A percentile compares a stretch with the other conserved stretches of the same genome.
Evolutionary conservation across 2,113 vertebrate genomes (phyloP).

Genomic region (Damaliscus lunatus): DNA sequence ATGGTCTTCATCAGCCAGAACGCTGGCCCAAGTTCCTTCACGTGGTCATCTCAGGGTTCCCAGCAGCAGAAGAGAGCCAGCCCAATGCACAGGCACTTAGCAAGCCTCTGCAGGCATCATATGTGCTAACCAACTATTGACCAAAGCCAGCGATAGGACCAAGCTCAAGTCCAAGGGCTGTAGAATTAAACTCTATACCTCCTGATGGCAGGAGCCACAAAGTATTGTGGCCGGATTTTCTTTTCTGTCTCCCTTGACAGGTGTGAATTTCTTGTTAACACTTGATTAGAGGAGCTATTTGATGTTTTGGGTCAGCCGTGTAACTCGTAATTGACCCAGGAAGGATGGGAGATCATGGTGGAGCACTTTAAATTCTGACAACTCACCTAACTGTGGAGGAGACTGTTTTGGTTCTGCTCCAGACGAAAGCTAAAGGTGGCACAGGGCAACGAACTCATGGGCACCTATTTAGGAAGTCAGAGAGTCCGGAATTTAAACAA

Average conservation of each 20-base stretch:
- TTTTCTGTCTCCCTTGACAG: neutral
- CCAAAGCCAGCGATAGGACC: neutral
- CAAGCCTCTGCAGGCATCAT: neutral
- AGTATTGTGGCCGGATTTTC: neutral
- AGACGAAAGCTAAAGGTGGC: neutral
- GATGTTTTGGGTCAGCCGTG: neutral
- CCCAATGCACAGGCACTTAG: neutral
- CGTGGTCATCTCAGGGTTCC: neutral
- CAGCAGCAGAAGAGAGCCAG: neutral
- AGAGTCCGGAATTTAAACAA: neutral
- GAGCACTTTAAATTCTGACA: neutral
- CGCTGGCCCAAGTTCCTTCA: neutral
- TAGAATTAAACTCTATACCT: neutral
- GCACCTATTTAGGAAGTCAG: neutral
- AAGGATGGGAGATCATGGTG: neutral
- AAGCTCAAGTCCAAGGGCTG: neutral
- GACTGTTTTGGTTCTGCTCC: neutral
- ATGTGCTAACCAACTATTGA: neutral
- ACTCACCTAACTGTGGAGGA: neutral
- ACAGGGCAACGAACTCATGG: neutral
- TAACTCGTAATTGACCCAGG: neutral
- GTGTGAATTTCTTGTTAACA: slow-evolving; percentile 1
- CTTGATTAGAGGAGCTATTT: neutral
- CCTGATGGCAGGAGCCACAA: neutral
- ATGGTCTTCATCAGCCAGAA: neutral